Percentiles rank a stretch among this genome's conserved stretches.
Evolutionary conservation across 2,888 invertebrate species (phyloP).

Genomic region (Mesorhabditis spiculigera): DNA sequence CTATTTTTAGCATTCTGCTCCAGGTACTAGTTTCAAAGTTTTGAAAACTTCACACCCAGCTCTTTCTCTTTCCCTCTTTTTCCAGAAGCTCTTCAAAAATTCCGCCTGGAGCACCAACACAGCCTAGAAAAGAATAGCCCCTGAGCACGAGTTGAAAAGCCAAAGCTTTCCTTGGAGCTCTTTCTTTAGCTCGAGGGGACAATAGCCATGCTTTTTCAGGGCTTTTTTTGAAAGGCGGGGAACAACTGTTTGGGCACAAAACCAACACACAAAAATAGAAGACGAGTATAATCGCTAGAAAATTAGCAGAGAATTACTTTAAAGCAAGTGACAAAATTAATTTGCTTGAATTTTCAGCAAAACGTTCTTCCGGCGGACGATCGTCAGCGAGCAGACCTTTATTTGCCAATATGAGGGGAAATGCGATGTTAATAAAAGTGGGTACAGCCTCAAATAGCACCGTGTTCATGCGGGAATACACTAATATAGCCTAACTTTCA

Average conservation of each 20-base stretch:
- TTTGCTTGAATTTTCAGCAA: constrained; percentile 38
- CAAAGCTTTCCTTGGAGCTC: too few species aligned
- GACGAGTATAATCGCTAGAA: background rate
- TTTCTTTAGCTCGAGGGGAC: too few species aligned
- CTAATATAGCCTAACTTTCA: too few species aligned
- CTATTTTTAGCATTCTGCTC: too few species aligned
- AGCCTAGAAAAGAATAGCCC: too few species aligned
- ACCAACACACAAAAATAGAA: background rate
- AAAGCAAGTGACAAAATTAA: background rate
- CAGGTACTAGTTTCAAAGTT: too few species aligned
- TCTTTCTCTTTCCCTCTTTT: background rate
- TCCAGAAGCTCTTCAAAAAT: background rate
- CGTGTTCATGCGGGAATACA: too few species aligned
- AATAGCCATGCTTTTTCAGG: background rate
- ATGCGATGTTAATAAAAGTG: constrained; percentile 58
- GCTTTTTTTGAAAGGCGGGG: background rate
- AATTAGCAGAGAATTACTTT: background rate
- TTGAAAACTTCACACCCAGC: too few species aligned
- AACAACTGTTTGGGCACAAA: constrained; percentile 3
- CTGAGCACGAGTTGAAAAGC: too few species aligned
- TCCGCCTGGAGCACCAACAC: too few species aligned
- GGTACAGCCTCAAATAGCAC: too few species aligned
- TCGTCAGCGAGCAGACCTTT: constrained; percentile 57
- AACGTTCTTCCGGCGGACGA: constrained; percentile 57
- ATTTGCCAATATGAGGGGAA: constrained; percentile 57